Conservation (phyloP, 92 coral and sea anemone species). For the Pocillopora meandrina region DNA sequence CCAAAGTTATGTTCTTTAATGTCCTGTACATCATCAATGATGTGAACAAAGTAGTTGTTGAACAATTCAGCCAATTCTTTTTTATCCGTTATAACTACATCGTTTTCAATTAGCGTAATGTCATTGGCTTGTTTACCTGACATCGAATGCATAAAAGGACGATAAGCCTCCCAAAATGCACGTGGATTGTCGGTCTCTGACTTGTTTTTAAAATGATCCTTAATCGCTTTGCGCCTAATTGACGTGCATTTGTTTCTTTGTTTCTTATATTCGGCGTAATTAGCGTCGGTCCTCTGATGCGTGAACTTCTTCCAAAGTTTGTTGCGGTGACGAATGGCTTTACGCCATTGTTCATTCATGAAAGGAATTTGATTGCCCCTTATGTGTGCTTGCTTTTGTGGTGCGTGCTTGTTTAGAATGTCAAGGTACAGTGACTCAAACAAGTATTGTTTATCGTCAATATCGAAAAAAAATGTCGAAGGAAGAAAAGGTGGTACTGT, state of each 20-base stretch:
- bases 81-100: constrained; percentile 37
- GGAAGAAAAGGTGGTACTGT: too few species aligned
- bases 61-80: constrained; percentile 40
- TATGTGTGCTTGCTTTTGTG: too few species aligned
- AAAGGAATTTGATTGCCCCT: too few species aligned
- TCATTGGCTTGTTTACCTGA: constrained; percentile 54
- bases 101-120: constrained; percentile 45
- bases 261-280: neutral
- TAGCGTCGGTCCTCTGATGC: neutral
- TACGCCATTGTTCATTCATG: too few species aligned
- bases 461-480: too few species aligned
- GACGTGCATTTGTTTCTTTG: constrained; percentile 5
- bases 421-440: too few species aligned
- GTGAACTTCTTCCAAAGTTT: neutral
- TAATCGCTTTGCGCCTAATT: constrained; percentile 44
- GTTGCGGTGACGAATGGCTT: too few species aligned
- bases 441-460: too few species aligned
- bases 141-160: constrained; percentile 42
- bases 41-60: constrained; percentile 46
- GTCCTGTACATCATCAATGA: constrained; percentile 14
- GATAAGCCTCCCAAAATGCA: constrained; percentile 44
- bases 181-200: constrained; percentile 26
- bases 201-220: constrained; percentile 25
- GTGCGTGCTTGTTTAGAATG: too few species aligned
- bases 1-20: constrained; percentile 12